phyloP scores from a whole-genome alignment of 2,797 vertebrate species.

The Zenarchopterus dispar region DNA sequence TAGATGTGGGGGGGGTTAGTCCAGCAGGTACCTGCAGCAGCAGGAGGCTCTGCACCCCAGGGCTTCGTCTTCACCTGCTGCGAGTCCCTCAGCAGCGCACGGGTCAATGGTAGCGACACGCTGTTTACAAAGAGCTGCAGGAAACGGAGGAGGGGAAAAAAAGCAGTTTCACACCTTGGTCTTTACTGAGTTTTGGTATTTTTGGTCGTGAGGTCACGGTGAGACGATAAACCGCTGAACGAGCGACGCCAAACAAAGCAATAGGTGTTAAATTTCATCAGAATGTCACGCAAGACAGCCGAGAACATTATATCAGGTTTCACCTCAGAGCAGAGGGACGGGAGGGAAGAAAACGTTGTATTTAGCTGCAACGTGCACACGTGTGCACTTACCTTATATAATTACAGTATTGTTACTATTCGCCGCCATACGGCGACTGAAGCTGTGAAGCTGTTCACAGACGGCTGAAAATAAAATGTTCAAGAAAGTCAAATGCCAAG shows the following conservation, averaged over 20 bases:
- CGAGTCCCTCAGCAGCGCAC: too few species aligned
- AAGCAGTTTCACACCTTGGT: constrained; percentile 24
- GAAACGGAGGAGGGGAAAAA: neutral
- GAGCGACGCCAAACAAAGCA: constrained; percentile 15
- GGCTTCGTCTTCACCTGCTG: too few species aligned
- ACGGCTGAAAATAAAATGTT: neutral
- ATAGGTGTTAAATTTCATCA: constrained; percentile 59
- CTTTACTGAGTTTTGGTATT: neutral
- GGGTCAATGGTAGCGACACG: too few species aligned
- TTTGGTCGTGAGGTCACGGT: constrained; percentile 40
- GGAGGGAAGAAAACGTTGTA: neutral
- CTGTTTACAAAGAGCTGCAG: neutral
- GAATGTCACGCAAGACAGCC: constrained; percentile 25
- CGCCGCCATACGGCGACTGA: too few species aligned
- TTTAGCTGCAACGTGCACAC: neutral
- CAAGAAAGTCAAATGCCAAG: neutral
- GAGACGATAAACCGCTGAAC: constrained; percentile 1
- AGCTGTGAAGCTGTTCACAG: too few species aligned
- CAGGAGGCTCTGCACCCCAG: too few species aligned
- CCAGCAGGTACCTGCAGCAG: too few species aligned
- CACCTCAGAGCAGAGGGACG: neutral
- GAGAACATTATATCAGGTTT: constrained; percentile 33
- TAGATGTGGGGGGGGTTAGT: too few species aligned
- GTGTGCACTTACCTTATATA: neutral
- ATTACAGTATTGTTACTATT: too few species aligned